Evolutionary conservation across 2,888 invertebrate species (phyloP), one percentile per base, ranked within the genome.

Genomic region (Oxyteleia sp.): DNA sequence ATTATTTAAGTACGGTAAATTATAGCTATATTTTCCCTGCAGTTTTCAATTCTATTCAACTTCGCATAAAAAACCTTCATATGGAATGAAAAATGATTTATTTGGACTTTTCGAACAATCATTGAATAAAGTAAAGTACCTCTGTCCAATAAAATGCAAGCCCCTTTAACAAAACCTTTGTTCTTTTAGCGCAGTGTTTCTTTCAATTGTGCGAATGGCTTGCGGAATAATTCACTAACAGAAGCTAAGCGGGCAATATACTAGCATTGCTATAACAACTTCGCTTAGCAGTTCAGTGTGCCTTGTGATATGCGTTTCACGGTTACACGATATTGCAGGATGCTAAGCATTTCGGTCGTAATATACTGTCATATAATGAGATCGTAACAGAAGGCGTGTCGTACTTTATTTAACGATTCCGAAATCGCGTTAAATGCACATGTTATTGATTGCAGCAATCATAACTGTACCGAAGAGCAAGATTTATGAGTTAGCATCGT

Each of bases 301-400:
- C 81, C 74, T 66, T 72, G 80, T 61, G 45, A 80, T 72, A 74
- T 51, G 66, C 64, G 47, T 79, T 71, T 59, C 68, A 59, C 49
- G 35, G 61, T 68, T n/a, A n/a, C n/a, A n/a, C n/a, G 64, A 59
- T 66, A 80, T 41, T 45, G 66, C 61, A 51, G 18, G 80, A 81
- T 68, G 68, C 66, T 61, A 68, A 81, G 63, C 53, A 74, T 55
- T 68, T 81, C 74, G 74, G 74, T 81, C 66, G 72, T 74, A 81
- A 81, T 81, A 55, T 68, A 81, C 51, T 63, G 75, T 47, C 45
- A 41, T 63, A 63, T 81, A 81, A 81, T 75, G 75, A 81, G 81
- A 74, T 75, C 81, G 68, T 75, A 75, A 81, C 63, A 47, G 55
- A 63, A 75, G 72, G 74, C 63, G 81, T 68, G 68, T 66, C 61